Evolutionary conservation across 2,888 invertebrate genomes (phyloP), one percentile per base, ranked within the genome.

Genomic region (Calliopum simillimum): DNA sequence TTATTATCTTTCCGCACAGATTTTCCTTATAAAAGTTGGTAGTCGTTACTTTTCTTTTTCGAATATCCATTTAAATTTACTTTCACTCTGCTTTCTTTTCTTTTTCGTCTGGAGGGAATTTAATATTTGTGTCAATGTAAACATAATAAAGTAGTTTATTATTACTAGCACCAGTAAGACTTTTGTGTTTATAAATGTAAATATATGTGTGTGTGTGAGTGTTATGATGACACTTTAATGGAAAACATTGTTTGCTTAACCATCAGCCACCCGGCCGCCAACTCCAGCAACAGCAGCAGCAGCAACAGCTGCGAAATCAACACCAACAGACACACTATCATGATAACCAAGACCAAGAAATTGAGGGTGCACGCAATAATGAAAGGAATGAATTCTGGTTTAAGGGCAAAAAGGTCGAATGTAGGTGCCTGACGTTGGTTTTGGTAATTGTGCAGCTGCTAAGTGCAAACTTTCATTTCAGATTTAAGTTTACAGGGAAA

Each of bases 171-270:
- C 51, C 16, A 63, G 23, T 14, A 44, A 14, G 5, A 46, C 25
- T 47, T 46, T 47, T 14, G 21, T 23, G 19, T 51, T 14, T n/a
- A 41, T 44, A 14, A 59, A 33, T 33, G 33, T 33, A n/a, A n/a
- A n/a, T 12, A 2, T 47, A 13, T 46, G 23, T 23, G 25, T 21
- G 25, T 46, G 43, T 23, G 63, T 46, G 41, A 19, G 46, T 53
- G 44, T 66, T 55, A 44, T 66, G 66, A 66, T 66, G 66, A 55
- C 66, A 66, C 46, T 66, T 66, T 66, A 66, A 55, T 66, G 66
- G 66, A 23, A 62, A 62, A 62, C 62, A 62, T 23, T 23, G 62
- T 62, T 62, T 62, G 62, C 23, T 47, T 47, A 62, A 16, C 47
- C 21, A 46, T n/a, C 62, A 62, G n/a, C n/a, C n/a, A n/a, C n/a